Conservation (phyloP, 37 sponge, comb jelly and placozoan genomes). For the Cladorhizidae sp. region DNA sequence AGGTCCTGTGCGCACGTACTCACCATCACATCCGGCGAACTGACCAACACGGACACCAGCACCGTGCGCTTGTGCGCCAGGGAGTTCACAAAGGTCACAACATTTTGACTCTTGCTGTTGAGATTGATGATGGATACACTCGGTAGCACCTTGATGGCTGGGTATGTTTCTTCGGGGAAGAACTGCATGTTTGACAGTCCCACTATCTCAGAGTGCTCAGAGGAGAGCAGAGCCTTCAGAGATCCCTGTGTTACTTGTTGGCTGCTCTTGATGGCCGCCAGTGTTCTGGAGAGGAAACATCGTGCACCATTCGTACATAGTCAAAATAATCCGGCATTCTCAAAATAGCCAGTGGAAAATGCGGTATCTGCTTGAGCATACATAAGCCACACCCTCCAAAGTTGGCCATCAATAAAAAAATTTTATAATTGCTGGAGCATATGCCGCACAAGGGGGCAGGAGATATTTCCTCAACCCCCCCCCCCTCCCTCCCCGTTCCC, state of each 20-base stretch:
- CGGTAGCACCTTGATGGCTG: slow-evolving; percentile 11
- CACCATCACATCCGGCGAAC: slow-evolving; percentile 30
- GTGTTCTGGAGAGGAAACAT: neutral
- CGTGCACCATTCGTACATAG: neutral
- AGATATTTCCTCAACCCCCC: too few relatives aligned
- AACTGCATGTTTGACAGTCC: neutral
- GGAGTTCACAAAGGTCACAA: slow-evolving; percentile 63
- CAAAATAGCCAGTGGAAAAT: too few relatives aligned
- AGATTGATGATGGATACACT: slow-evolving; percentile 9
- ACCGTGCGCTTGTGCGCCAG: slow-evolving; percentile 45
- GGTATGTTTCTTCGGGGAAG: slow-evolving; percentile 13
- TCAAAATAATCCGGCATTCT: too few relatives aligned
- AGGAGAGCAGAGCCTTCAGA: neutral
- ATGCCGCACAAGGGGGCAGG: too few relatives aligned
- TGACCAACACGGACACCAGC: slow-evolving; percentile 54
- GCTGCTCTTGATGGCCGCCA: neutral
- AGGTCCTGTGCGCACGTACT: too few relatives aligned
- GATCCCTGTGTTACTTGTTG: neutral
- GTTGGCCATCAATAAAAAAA: too few relatives aligned
- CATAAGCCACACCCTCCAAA: too few relatives aligned
- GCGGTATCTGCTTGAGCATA: too few relatives aligned
- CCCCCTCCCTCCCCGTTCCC: too few relatives aligned
- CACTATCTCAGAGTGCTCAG: neutral
- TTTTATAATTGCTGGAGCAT: too few relatives aligned
- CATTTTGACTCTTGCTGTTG: neutral